These are phyloP conservation scores for Oceanites oceanicus DNA, from an alignment of 2,113 vertebrate species.

Conservation along the genomic window DNA sequence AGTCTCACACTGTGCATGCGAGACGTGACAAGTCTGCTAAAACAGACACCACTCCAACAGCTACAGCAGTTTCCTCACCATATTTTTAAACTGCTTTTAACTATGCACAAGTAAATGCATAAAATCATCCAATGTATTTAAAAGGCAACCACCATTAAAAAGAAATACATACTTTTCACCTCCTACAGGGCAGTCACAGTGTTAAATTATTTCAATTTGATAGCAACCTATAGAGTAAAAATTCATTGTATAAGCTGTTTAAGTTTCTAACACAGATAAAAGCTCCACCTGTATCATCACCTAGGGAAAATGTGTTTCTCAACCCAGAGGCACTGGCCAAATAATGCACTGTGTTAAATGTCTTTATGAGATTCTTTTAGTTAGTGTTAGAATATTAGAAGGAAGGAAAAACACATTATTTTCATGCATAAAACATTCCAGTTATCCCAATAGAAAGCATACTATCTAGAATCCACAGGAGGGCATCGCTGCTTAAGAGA, in stretches of 20 bases:
- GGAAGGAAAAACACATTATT: background rate
- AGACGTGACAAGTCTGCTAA: background rate
- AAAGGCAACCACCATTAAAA: background rate
- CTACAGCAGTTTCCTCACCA: background rate
- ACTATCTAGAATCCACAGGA: constrained; percentile 53
- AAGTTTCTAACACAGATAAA: background rate
- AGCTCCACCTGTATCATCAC: background rate
- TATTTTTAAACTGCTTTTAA: background rate
- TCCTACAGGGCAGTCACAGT: background rate
- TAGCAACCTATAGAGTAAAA: background rate
- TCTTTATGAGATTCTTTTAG: background rate
- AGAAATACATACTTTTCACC: background rate
- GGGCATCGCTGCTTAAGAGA: constrained; percentile 70
- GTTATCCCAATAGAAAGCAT: background rate
- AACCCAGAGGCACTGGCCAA: background rate
- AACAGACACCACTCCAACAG: background rate
- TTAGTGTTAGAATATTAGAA: background rate
- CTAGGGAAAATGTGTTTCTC: background rate
- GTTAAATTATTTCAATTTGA: background rate
- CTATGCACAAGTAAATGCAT: background rate
- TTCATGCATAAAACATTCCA: background rate
- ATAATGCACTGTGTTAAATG: background rate
- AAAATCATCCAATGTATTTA: background rate
- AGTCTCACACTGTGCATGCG: background rate
- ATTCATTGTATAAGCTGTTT: background rate